Conservation (phyloP, 2,113 vertebrate species). For the Suricata suricatta region DNA sequence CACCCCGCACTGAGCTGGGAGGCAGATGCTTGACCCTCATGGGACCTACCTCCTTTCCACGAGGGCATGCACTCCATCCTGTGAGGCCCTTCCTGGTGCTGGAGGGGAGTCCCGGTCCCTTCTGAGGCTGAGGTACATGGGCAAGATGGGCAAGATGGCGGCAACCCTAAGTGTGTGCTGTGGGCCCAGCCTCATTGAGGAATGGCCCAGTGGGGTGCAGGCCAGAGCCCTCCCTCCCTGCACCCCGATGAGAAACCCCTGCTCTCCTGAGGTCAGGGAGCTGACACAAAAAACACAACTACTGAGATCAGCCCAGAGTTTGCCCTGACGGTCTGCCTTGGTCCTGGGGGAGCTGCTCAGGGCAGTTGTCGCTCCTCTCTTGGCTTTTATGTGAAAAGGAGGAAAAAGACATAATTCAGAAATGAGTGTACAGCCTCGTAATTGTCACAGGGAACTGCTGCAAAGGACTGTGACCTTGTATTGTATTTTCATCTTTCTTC, state of each 20-base stretch:
- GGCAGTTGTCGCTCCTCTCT: background rate
- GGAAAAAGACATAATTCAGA: background rate
- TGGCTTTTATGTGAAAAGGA: background rate
- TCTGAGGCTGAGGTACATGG: background rate
- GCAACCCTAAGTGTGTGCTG: rapidly evolving
- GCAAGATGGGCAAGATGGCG: background rate
- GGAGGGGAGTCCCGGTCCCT: background rate
- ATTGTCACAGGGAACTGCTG: conserved; percentile 20
- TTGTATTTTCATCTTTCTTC: background rate
- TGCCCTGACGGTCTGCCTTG: background rate
- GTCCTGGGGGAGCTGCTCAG: background rate
- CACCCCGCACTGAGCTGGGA: background rate
- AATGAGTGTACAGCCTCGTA: background rate
- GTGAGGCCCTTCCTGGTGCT: background rate
- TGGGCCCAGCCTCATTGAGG: background rate
- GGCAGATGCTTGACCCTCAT: rapidly evolving
- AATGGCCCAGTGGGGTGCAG: background rate
- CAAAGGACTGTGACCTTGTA: background rate
- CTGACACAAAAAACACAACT: background rate
- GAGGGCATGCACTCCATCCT: background rate
- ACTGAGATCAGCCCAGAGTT: background rate
- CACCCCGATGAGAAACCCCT: rapidly evolving
- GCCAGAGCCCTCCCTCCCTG: background rate
- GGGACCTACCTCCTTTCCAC: background rate
- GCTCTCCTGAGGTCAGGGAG: background rate